Base-by-base conservation (phyloP, 2,888 invertebrate genomes). In the Eledone cirrhosa region DNA sequence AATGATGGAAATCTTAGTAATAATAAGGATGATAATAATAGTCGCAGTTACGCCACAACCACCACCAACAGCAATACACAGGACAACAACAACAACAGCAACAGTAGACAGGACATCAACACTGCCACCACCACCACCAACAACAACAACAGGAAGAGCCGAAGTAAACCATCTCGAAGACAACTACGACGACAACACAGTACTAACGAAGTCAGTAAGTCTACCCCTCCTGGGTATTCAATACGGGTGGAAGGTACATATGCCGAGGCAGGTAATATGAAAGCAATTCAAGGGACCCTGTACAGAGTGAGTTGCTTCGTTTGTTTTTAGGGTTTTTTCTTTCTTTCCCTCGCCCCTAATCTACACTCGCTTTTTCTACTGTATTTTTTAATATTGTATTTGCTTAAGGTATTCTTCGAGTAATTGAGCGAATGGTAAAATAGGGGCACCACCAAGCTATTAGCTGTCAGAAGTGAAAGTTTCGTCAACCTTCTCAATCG, bases 271-370 rank as follows among this genome's bases (percentile, higher is more conserved):
- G 87, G 87, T 3, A 82, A 84, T 31, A 82, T 82, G 48, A 82
- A 81, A 65, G 67, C 82, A 16, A 84, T 83, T 14, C 82, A 84
- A 72, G 87, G 87, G n/a, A 83, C 33, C 84, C 77, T 24, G 24
- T 29, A 27, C 8, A 22, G 5, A 77, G 16, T 53, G 31, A 53
- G 16, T 77, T 31, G n/a, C 24, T 48, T 13, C 33, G 41, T n/a
- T 22, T 59, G 5, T 22, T 63, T 29, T 16, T 59, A 33, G 0
- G 31, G 24, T 59, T 22, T 63, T 13, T 29, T 77, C 13, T 24
- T n/a, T 31, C 8, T 8, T 41, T 69, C 31, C 41, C 11, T 41
- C 41, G 8, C 33, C 33, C 33, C 33, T n/a, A n/a, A n/a, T n/a
- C n/a, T n/a, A n/a, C n/a, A n/a, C n/a, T n/a, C n/a, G n/a, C n/a